Percentiles rank a stretch among this genome's conserved stretches.
Evolutionary conservation across 2,113 vertebrate genomes (phyloP).

Genomic region (Centropus bengalensis): DNA sequence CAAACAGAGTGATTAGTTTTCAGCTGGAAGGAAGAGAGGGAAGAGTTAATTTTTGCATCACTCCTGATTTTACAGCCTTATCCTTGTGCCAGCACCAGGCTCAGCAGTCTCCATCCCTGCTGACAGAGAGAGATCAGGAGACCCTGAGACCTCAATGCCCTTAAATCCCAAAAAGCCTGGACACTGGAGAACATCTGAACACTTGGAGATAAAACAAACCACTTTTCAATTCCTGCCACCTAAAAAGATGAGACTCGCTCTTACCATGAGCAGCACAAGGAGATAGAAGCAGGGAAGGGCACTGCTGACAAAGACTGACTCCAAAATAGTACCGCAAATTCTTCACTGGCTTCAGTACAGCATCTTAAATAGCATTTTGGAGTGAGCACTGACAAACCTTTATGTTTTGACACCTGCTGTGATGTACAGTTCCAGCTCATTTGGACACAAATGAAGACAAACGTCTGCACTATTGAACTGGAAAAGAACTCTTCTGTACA

Average conservation of each 20-base stretch:
- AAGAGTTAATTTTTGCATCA: neutral
- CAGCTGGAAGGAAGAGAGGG: slow-evolving; percentile 77
- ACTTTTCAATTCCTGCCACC: neutral
- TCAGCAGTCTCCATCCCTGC: fast-evolving
- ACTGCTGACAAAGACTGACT: neutral
- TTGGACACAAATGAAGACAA: neutral
- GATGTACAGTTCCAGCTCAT: neutral
- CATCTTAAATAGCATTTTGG: neutral
- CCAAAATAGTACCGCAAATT: neutral
- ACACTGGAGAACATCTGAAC: neutral
- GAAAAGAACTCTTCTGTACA: neutral
- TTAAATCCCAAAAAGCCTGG: neutral
- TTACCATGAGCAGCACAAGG: fast-evolving
- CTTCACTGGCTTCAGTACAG: neutral
- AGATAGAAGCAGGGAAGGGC: fast-evolving
- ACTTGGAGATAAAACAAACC: neutral
- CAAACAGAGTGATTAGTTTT: slow-evolving; percentile 89
- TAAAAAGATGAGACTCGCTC: neutral
- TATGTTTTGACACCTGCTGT: fast-evolving
- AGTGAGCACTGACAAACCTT: fast-evolving
- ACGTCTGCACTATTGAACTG: fast-evolving
- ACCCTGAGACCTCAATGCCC: neutral
- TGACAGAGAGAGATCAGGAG: neutral
- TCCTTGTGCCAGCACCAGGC: too few relatives aligned
- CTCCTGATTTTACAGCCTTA: neutral